Base-by-base conservation (phyloP, 1,140 invertebrate genomes). In the Magallana gigas region DNA sequence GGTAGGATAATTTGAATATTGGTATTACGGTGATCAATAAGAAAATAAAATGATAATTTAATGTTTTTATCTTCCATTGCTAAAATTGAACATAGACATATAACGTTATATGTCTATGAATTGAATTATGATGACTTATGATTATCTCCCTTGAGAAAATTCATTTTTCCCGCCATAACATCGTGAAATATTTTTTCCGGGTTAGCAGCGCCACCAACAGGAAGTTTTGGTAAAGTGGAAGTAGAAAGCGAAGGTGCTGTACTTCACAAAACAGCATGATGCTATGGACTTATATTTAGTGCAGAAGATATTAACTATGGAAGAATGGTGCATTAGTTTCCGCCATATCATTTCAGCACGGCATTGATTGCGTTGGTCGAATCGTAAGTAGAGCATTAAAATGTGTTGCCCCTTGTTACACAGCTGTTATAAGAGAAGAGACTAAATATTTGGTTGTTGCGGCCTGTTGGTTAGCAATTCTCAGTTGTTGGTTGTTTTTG, bases 211-310 rank as follows among this genome's bases (percentile, higher is more conserved):
- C 68, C 68, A 76, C 68, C 68, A 76, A 76, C 68, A 76, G 68
- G 68, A 76, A 76, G 68, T 29, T 76, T 11, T 76, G 68, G 68
- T 76, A 76, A 76, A 76, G 23, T 76, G 68, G 68, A 76, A 76
- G 68, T 76, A 76, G 68, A 76, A 76, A 76, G 36, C 68, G 68
- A 76, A 76, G 23, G 68, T 76, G 68, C 23, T 12, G 23, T 36
- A 36, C 68, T 18, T 29, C 23, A 29, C 23, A 12, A 76, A 36
- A 29, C 68, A 76, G 68, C 18, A 76, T 76, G 23, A 76, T 29
- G 18, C 18, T 76, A 29, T 76, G 68, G 23, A 76, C 18, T 76
- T 76, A 76, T 8, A 12, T 76, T 8, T 12, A 76, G 11, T 76
- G 68, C 23, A 76, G 68, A 76, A 8, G 68, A 76, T 29, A 29